These are phyloP conservation scores for Nesometra sesokonis DNA, from an alignment of 35 echinoderm and acorn worm species.

Conservation along the genomic window DNA sequence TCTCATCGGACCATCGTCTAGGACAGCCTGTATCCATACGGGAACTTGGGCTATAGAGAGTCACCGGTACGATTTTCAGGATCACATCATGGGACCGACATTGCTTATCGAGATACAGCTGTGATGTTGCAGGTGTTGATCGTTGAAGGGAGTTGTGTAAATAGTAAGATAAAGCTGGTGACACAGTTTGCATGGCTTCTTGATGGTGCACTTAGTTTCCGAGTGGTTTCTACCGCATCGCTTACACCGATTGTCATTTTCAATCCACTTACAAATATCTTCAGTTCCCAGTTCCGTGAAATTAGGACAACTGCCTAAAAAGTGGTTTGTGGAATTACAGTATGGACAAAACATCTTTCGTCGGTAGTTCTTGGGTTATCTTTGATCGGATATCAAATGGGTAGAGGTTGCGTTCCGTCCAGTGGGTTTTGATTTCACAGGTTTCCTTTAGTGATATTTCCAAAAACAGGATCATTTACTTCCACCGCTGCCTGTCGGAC, in stretches of 20 bases:
- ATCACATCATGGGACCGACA: neutral
- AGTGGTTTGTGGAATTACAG: slow-evolving; percentile 19
- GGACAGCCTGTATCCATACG: neutral
- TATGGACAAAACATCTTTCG: slow-evolving; percentile 18
- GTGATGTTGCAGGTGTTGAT: neutral
- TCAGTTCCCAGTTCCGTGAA: neutral
- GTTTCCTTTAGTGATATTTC: no score
- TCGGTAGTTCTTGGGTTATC: neutral
- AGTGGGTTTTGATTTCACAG: no score
- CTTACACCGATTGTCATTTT: no score
- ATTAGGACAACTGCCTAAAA: slow-evolving; percentile 2
- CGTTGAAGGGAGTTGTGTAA: slow-evolving; percentile 7
- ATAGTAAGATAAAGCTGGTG: slow-evolving; percentile 5
- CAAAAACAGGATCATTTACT: no score
- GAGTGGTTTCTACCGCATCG: neutral
- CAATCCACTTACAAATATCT: slow-evolving; percentile 5
- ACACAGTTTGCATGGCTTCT: slow-evolving; percentile 14
- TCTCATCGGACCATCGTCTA: slow-evolving; percentile 25
- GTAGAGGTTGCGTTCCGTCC: no score
- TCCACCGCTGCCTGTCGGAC: no score
- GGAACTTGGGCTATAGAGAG: neutral
- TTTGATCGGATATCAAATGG: no score
- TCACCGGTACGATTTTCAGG: neutral
- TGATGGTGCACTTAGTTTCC: neutral
- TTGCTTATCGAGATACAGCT: neutral